These are phyloP conservation scores for Xiphydria camelus DNA, from an alignment of 2,888 invertebrate genomes.

Conservation along the genomic window DNA sequence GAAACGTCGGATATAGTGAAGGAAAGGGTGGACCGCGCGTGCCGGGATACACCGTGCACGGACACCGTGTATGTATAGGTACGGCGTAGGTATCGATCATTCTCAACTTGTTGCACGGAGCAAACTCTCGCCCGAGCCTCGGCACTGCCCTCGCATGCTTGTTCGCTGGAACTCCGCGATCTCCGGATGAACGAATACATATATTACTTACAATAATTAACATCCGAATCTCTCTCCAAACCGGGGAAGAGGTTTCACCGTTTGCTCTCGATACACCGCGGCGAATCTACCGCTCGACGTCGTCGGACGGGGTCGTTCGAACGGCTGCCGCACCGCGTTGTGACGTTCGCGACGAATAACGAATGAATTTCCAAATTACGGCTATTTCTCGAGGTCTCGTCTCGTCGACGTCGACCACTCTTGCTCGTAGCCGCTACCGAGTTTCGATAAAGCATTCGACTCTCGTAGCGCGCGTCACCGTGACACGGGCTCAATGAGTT, in stretches of 20 bases:
- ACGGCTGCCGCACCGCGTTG: too few relatives aligned
- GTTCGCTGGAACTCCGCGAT: conserved; percentile 37
- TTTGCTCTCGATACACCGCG: background rate
- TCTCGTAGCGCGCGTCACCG: too few relatives aligned
- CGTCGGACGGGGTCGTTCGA: too few relatives aligned
- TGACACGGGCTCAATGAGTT: too few relatives aligned
- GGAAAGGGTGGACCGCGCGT: background rate
- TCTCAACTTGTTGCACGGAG: conserved; percentile 55
- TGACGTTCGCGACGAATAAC: too few relatives aligned
- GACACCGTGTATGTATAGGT: conserved; percentile 41
- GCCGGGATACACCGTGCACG: conserved; percentile 22
- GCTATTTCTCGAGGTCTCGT: too few relatives aligned
- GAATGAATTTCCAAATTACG: too few relatives aligned
- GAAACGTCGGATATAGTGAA: conserved; percentile 10
- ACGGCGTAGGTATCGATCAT: conserved; percentile 54
- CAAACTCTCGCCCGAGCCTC: conserved; percentile 28
- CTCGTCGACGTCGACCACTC: too few relatives aligned
- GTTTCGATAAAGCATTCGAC: conserved; percentile 19
- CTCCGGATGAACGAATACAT: conserved; percentile 43
- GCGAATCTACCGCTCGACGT: too few relatives aligned
- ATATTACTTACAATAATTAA: too few relatives aligned
- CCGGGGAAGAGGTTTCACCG: conserved; percentile 28
- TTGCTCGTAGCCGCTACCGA: too few relatives aligned
- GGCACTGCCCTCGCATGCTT: conserved; percentile 25
- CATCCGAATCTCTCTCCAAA: conserved; percentile 38